Percentiles rank a stretch among this genome's conserved stretches.
Conservation (phyloP, 2,797 vertebrate species). For the Syndactyla subalaris region DNA sequence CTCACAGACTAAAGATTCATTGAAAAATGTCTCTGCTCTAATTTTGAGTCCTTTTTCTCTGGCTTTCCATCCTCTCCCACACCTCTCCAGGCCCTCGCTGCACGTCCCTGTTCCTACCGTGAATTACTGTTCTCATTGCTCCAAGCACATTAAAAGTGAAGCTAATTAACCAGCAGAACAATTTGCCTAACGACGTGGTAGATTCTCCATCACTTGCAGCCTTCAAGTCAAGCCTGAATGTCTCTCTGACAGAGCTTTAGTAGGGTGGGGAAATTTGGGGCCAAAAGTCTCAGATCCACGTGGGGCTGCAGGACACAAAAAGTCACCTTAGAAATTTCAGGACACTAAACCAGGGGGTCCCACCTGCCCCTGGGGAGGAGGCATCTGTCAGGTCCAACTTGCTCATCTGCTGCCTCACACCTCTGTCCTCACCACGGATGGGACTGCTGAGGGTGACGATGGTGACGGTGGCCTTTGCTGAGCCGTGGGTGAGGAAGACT, state of each 20-base stretch:
- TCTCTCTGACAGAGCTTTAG: background rate
- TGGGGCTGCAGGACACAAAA: rapidly evolving
- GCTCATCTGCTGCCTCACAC: background rate
- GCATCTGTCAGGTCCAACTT: background rate
- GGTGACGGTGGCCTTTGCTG: rapidly evolving
- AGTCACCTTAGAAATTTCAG: background rate
- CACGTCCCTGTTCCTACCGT: background rate
- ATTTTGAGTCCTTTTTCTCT: conserved; percentile 6
- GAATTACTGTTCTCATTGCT: conserved; percentile 66
- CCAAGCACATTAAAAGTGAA: conserved; percentile 60
- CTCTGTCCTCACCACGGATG: background rate
- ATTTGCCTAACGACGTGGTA: conserved; percentile 61
- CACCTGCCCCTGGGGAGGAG: background rate
- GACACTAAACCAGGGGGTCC: background rate
- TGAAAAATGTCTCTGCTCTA: conserved; percentile 20
- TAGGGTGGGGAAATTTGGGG: background rate
- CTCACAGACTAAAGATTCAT: background rate
- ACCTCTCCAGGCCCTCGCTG: background rate
- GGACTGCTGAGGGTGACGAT: background rate
- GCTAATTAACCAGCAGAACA: conserved; percentile 69
- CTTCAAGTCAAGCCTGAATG: background rate
- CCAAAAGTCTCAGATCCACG: rapidly evolving
- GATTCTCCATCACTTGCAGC: conserved; percentile 62
- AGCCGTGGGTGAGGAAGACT: background rate
- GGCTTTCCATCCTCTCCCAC: conserved; percentile 1